Evolutionary conservation across 2,113 vertebrate species (phyloP).

Genomic region (Apteryx owenii): DNA sequence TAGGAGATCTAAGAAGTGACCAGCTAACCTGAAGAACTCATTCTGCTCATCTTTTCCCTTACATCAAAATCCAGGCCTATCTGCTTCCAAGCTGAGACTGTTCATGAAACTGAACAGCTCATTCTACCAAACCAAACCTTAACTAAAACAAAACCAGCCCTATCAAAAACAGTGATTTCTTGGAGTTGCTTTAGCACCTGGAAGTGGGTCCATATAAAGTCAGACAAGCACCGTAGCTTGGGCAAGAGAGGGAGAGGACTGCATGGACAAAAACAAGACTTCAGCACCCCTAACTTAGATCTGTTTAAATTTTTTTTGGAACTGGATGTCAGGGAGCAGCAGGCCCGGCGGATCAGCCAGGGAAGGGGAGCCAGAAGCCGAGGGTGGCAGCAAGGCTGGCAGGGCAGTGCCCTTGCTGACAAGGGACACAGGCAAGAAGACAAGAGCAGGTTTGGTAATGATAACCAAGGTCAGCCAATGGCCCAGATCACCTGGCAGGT

Average conservation of each 20-base stretch:
- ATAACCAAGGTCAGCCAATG: not conserved
- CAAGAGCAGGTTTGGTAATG: not conserved
- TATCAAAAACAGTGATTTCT: not conserved
- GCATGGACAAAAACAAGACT: not conserved
- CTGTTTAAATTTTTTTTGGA: not conserved
- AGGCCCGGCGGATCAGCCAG: rapidly evolving
- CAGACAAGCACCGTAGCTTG: not conserved
- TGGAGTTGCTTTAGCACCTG: not conserved
- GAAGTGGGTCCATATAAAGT: not conserved
- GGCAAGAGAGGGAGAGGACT: not conserved
- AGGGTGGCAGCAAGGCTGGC: not conserved
- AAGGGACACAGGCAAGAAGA: not conserved
- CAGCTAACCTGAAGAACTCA: not conserved
- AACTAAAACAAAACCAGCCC: not conserved
- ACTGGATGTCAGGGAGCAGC: not conserved
- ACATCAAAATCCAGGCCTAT: not conserved
- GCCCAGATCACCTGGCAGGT: not conserved
- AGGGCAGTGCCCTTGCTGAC: not conserved
- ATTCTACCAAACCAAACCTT: not conserved
- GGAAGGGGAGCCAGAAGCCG: rapidly evolving
- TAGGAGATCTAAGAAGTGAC: not conserved
- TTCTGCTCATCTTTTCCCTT: not conserved
- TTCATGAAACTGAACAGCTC: not conserved
- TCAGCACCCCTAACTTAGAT: rapidly evolving
- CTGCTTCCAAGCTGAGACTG: not conserved